Evolutionary conservation across 2,888 invertebrate species (phyloP).

Genomic region (Melipona beecheii): DNA sequence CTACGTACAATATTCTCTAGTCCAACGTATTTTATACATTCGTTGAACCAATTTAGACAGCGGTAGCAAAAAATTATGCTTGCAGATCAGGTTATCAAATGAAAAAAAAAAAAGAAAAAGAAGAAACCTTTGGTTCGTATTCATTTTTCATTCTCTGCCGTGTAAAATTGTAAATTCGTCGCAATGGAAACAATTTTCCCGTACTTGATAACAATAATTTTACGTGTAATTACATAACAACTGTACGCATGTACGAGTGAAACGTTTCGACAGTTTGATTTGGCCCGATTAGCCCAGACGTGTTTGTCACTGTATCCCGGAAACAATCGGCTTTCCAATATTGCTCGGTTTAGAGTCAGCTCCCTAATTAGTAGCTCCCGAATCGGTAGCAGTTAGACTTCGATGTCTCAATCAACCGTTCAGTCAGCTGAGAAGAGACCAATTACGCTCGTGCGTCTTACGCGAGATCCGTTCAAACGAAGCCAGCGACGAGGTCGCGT

Average conservation of each 20-base stretch:
- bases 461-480: background rate
- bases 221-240: too few species aligned
- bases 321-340: background rate
- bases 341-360: background rate
- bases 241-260: background rate
- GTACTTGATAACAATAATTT: too few species aligned
- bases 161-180: too few species aligned
- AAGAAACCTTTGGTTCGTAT: too few species aligned
- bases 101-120: background rate
- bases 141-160: background rate
- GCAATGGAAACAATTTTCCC: too few species aligned
- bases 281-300: background rate
- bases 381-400: constrained; percentile 3
- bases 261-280: background rate
- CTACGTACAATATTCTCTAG: background rate
- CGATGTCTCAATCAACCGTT: constrained; percentile 8
- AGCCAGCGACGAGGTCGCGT: background rate
- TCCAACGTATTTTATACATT: background rate
- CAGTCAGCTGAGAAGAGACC: background rate
- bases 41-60: background rate
- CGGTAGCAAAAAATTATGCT: background rate
- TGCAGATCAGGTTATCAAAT: background rate
- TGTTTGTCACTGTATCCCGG: background rate
- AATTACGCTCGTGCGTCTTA: background rate
- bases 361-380: background rate